Base-by-base conservation (phyloP, 2,797 vertebrate genomes). In the Bufotes viridis region DNA sequence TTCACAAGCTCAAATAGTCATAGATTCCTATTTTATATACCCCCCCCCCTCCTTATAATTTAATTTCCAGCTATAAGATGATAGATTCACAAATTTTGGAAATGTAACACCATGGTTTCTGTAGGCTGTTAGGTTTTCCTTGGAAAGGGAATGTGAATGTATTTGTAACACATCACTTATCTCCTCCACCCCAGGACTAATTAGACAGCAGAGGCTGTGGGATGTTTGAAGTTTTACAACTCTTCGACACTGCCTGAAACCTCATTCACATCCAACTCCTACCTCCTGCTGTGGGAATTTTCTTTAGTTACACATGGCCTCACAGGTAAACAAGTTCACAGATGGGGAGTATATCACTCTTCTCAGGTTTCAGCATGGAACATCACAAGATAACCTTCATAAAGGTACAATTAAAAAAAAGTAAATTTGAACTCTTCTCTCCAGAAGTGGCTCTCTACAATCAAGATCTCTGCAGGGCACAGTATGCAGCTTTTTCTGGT, bases 241-340 rank as follows among this genome's bases (percentile, higher is more conserved):
- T 95, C 96, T 93, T 93, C 92, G 89, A 89, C 81, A 29, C 89
- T 84, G 91, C 93, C 89, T 87, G 91, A 93, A 91, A 91, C 78
- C 90, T 92, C 87, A 78, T 90, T 84, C 91, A 90, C 61, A 90
- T 91, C 92, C n/a, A n/a, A 90, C 91, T 95, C 94, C 94, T 91
- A 93, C 94, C 93, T 92, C 95, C 93, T 95, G 95, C 96, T 95
- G 94, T 95, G 96, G 96, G 96, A 97, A 95, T 96, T 96, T 97
- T 95, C 95, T 97, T 96, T 96, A 95, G 96, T 97, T 96, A 97
- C 96, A 97, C 96, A 95, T 92, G 95, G 94, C 93, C 97, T 97
- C 94, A 93, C 96, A 96, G 96, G 97, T 97, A 97, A 98, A 98
- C 97, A 97, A 93, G 92, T 93, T 93, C 90, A 88, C 93, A 93